These are phyloP conservation scores for Cryptus viduatorius DNA, from an alignment of 2,888 invertebrate genomes.

Conservation along the genomic window DNA sequence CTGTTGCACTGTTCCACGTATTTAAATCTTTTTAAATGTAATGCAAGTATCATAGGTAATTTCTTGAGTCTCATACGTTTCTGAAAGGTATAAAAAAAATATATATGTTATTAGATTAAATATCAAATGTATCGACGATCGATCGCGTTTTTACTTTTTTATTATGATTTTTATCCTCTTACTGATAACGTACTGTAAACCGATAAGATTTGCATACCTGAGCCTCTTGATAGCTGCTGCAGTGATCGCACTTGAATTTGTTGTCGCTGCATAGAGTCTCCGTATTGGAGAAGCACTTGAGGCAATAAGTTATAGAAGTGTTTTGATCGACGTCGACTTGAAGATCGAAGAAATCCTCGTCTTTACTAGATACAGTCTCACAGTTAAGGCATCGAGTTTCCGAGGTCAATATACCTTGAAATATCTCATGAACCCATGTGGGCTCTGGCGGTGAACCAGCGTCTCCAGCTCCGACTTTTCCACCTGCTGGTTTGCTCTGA, in stretches of 20 bases:
- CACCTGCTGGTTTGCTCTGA: conserved; percentile 88
- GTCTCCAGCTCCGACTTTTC: conserved; percentile 86
- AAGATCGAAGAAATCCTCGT: conserved; percentile 99
- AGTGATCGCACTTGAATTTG: conserved; percentile 99
- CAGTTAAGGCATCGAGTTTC: conserved; percentile 99
- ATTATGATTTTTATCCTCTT: not conserved
- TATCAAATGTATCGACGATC: not conserved
- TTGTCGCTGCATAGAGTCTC: conserved; percentile 99
- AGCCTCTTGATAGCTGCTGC: conserved; percentile 99
- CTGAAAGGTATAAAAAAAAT: conserved; percentile 76
- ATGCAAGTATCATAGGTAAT: conserved; percentile 97
- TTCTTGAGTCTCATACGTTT: conserved; percentile 99
- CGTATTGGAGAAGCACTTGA: conserved; percentile 98
- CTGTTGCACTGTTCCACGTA: conserved; percentile 99
- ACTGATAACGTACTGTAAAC: not conserved
- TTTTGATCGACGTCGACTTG: conserved; percentile 99
- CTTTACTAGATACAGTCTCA: conserved; percentile 99
- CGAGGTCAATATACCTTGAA: conserved; percentile 99
- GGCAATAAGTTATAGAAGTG: conserved; percentile 99
- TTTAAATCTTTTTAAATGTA: conserved; percentile 98
- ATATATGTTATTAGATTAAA: not conserved
- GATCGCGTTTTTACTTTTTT: not conserved
- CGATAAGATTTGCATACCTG: conserved; percentile 86
- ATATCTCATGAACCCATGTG: conserved; percentile 99
- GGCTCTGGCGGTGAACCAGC: conserved; percentile 91